Evolutionary conservation across 2,797 vertebrate species (phyloP), one percentile per base, ranked within the genome.

Genomic region (Agapornis canus): DNA sequence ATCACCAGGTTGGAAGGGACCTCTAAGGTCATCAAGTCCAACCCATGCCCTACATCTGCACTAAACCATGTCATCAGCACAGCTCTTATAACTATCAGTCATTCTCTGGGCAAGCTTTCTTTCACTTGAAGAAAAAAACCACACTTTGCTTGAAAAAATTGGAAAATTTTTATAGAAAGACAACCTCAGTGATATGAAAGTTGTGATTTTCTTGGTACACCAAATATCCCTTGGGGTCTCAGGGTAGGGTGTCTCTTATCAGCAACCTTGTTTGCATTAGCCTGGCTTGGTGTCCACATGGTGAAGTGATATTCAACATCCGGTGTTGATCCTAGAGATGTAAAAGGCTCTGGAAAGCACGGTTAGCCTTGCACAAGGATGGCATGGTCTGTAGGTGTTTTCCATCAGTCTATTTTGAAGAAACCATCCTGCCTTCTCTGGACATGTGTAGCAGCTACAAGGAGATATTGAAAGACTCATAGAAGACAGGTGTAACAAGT

Each of bases 381-480:
- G 27, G 10, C 11, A 40, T 0, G 3, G 20, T 14, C 9, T 18
- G 6, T 31, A 32, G 14, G 10, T 26, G 27, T 17, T 86, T 54
- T 32, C 56, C 21, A 42, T 72, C 23, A 43, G 14, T 10, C 14
- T 52, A 2, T 40, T 37, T 11, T 65, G 40, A 11, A 45, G 19
- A 60, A 72, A 59, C 18, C 1, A 1, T 57, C 17, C 39, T 47
- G 8, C 32, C 23, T 60, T 29, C 47, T 54, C 25, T 25, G 35
- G 20, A 59, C 0, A 0, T 45, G 23, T 3, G 2, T 25, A 25
- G 26, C 20, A 57, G 39, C 26, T 39, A 18, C 42, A 70, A 6
- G 15, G 26, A 47, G 11, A 47, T 31, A 47, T 3, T 43, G 15
- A 16, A 52, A 42, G 13, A 51, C 27, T 15, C 1, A 1, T 22